Evolutionary conservation across 2,888 invertebrate species (phyloP), one percentile per base, ranked within the genome.

Genomic region (Alloscopus bannaensis): DNA sequence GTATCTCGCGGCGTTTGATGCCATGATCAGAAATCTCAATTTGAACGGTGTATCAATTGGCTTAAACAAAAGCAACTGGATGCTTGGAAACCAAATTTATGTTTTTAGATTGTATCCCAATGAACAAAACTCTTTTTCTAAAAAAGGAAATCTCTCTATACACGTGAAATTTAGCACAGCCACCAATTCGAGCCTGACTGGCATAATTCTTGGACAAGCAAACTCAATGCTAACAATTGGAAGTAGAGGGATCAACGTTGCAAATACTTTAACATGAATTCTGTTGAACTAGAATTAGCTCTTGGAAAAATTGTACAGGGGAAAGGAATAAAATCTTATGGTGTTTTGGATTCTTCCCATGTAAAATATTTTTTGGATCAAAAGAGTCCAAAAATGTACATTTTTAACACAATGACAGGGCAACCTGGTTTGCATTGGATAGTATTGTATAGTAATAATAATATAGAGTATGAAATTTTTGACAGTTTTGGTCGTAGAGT

Each of bases 381-480:
- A 8, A 1, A 18, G 13, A 3, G 18, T 31, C 66, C 66, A 6
- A 66, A 66, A 66, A 52, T 66, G 6, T 66, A 22, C 28, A 22
- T 66, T 4, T 18, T 29, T 6, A 29, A 66, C 26, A 31, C 52
- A 1, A 6, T 3, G 42, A 3, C 20, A 6, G 20, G 13, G 8
- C 62, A 20, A 8, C 62, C 62, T 22, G 62, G 62, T n/a, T 3
- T 16, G 2, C 66, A 66, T 22, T 66, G 66, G 66, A 28, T 70
- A 4, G 8, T 28, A 13, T 29, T 70, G 4, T 45, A 29, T 26
- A 59, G 45, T 2, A 45, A 59, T 16, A 31, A 70, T 59, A 42
- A 45, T 45, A 8, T 45, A 13, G 24, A 6, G 55, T 57, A 18
- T 16, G 70, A 70, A 20, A 18, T 59, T 13, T 70, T 70, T 29